Evolutionary conservation across 2,888 invertebrate genomes (phyloP).

Genomic region (Danaus chrysippus): DNA sequence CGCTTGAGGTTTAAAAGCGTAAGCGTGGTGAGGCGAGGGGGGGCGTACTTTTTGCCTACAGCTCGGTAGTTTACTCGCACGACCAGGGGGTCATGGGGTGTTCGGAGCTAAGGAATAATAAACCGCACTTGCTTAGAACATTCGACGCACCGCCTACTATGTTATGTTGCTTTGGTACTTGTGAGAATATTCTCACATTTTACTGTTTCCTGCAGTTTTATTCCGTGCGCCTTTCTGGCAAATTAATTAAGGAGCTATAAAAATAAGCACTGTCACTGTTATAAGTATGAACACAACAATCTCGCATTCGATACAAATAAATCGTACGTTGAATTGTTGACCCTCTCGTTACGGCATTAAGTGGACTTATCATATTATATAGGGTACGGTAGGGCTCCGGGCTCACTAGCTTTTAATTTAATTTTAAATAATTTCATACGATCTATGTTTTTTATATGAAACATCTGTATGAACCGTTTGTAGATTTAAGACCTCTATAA

Average conservation of each 20-base stretch:
- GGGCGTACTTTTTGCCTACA: constrained; percentile 71
- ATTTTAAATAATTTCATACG: constrained; percentile 7
- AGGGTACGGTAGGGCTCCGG: constrained; percentile 17
- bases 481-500: too few species aligned
- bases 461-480: too few species aligned
- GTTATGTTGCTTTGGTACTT: constrained; percentile 37
- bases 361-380: constrained; percentile 24
- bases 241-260: constrained; percentile 1
- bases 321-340: constrained; percentile 29
- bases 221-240: constrained; percentile 12
- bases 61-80: constrained; percentile 61
- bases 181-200: constrained; percentile 14
- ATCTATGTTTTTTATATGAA: too few species aligned
- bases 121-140: constrained; percentile 61
- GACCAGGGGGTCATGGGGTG: constrained; percentile 62
- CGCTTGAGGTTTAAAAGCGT: constrained; percentile 78
- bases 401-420: constrained; percentile 21
- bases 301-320: constrained; percentile 27
- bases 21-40: constrained; percentile 45
- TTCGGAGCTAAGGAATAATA: constrained; percentile 72
- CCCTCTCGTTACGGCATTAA: constrained; percentile 26
- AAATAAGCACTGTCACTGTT: constrained; percentile 2
- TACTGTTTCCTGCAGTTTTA: constrained; percentile 14
- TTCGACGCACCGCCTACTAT: constrained; percentile 35
- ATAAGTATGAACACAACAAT: constrained; percentile 5